Conservation (phyloP, 1,140 invertebrate species). For the Papilio polyxenes region DNA sequence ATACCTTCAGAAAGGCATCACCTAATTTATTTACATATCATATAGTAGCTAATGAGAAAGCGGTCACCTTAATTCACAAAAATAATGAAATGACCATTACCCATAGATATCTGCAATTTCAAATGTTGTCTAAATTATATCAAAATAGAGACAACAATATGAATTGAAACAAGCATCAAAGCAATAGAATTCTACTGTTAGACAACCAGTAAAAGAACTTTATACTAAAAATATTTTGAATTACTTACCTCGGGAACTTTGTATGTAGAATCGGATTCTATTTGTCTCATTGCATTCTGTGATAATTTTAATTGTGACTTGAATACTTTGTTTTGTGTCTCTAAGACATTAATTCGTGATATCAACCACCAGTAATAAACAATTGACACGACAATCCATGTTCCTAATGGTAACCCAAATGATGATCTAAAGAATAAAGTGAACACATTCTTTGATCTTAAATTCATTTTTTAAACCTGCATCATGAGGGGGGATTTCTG, state of each 20-base stretch:
- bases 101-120: no score
- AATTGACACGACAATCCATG: conserved; percentile 70
- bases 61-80: no score
- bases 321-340: conserved; percentile 76
- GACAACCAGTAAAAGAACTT: not conserved
- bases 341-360: conserved; percentile 68
- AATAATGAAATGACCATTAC: no score
- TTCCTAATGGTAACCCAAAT: conserved; percentile 71
- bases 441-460: conserved; percentile 71
- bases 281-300: conserved; percentile 61
- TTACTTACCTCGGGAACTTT: conserved; percentile 66
- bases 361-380: conserved; percentile 76
- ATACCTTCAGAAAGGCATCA: no score
- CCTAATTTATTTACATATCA: no score
- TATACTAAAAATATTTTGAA: not conserved
- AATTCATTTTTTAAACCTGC: conserved; percentile 54
- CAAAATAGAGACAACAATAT: no score
- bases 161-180: no score
- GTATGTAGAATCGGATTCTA: conserved; percentile 58
- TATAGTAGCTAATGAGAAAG: no score
- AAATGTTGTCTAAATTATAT: no score
- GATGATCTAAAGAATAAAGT: conserved; percentile 76
- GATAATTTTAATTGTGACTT: conserved; percentile 68
- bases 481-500: not conserved
- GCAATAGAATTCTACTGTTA: not conserved